Base-by-base conservation (phyloP, 1,140 invertebrate species). In the Sminthurinus signatus region DNA sequence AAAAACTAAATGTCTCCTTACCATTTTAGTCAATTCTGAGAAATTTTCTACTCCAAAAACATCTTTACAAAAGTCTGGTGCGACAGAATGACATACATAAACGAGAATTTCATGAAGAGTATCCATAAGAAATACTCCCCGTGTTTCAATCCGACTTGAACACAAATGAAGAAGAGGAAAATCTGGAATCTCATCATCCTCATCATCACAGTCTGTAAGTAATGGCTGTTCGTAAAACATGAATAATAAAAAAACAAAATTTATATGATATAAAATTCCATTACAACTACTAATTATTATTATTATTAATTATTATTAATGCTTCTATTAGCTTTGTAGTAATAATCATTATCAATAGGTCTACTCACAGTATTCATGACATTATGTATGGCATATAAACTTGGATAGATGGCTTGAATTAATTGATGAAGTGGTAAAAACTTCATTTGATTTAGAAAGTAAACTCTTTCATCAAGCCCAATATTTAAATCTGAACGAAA, bases 361-460 rank as follows among this genome's bases (percentile, higher is more conserved):
- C 27, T 59, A 62, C 81, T 81, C 71, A 83, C 83, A 70, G 83
- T 79, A 46, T 86, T 83, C 65, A 84, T 82, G 27, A 95, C 79
- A 67, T 77, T 77, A 76, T 96, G 91, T 44, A 99, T 76, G 8
- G 92, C 85, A 79, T 97, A 99, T 39, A 99, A 80, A 77, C 93
- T 88, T 12, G 96, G 96, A 82, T 98, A 96, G 63, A 98, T 83
- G 56, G 81, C 81, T 70, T 92, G 87, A 71, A 98, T 83, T 2
- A 99, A 81, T 72, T 86, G 83, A 57, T 78, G 75, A 19, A 96
- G 77, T 21, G 96, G 94, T 70, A 93, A 75, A 29, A 85, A 86
- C 80, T 98, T 98, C 81, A 96, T 87, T 75, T 89, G 85, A 75
- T 92, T 90, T 92, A 99, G 94, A 48, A 89, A 87, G 74, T 84